These are phyloP conservation scores for Caracal caracal DNA, from an alignment of 2,113 vertebrate genomes.

Conservation along the genomic window DNA sequence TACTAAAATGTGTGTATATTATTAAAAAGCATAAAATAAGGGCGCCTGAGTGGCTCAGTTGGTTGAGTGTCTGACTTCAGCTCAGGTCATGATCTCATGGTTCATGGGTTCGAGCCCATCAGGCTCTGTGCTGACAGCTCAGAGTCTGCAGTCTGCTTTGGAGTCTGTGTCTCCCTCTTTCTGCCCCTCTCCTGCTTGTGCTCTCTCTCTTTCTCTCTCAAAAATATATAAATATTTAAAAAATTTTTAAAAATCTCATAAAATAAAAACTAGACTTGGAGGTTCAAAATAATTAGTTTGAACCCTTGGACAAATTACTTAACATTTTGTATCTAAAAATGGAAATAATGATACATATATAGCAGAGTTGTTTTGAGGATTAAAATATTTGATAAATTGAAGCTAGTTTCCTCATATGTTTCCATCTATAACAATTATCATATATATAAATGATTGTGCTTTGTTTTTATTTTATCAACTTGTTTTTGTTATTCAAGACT, in stretches of 20 bases:
- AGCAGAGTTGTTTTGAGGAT: neutral
- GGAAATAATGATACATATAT: neutral
- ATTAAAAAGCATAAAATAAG: neutral
- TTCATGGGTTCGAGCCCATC: no score
- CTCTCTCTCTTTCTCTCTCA: no score
- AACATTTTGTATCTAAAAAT: slow-evolving; percentile 18
- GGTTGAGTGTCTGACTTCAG: no score
- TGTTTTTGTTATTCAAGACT: neutral
- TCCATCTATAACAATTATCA: neutral
- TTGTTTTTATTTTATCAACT: slow-evolving; percentile 7
- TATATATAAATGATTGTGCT: neutral
- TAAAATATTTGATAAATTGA: slow-evolving; percentile 6
- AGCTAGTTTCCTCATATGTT: neutral
- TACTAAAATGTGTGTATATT: neutral
- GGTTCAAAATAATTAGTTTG: neutral
- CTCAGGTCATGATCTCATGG: no score
- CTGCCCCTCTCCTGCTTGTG: no score
- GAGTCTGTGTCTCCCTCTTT: no score
- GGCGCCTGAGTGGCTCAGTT: no score
- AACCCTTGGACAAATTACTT: neutral
- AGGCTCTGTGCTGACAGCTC: no score
- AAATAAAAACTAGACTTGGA: neutral
- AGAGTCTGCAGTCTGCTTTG: no score
- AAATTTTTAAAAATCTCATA: neutral
- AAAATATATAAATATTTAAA: no score